Evolutionary conservation across 2,888 invertebrate genomes (phyloP).

Genomic region (Tromatobia lineatoria): DNA sequence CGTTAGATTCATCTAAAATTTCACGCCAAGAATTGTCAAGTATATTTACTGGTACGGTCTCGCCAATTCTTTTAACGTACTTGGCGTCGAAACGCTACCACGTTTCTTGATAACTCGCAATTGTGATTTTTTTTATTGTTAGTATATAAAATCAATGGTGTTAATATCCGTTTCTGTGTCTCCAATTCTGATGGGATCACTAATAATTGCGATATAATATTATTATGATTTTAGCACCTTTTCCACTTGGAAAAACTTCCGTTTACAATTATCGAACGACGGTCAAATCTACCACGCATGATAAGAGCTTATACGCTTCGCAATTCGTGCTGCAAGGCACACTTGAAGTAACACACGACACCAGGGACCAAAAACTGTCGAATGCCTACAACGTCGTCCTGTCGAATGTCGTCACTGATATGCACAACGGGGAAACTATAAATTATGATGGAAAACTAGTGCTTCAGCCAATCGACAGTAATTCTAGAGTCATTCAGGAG

Average conservation of each 20-base stretch:
- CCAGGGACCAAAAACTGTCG: constrained; percentile 70
- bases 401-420: constrained; percentile 78
- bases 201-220: not conserved
- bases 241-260: constrained; percentile 86
- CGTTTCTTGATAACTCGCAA: no score
- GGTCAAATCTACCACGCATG: constrained; percentile 82
- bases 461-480: constrained; percentile 67
- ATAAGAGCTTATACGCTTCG: constrained; percentile 81
- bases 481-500: constrained; percentile 71
- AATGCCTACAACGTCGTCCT: constrained; percentile 79
- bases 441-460: constrained; percentile 59
- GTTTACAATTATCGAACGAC: constrained; percentile 83
- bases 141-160: no score
- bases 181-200: no score
- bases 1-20: no score
- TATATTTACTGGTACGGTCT: no score
- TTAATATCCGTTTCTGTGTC: no score
- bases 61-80: no score
- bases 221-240: constrained; percentile 68
- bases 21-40: no score
- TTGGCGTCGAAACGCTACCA: no score
- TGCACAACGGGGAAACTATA: constrained; percentile 79
- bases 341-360: constrained; percentile 79
- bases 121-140: no score
- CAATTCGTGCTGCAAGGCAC: constrained; percentile 81